Conservation (phyloP, 2,888 invertebrate species). For the Plusia festucae region DNA sequence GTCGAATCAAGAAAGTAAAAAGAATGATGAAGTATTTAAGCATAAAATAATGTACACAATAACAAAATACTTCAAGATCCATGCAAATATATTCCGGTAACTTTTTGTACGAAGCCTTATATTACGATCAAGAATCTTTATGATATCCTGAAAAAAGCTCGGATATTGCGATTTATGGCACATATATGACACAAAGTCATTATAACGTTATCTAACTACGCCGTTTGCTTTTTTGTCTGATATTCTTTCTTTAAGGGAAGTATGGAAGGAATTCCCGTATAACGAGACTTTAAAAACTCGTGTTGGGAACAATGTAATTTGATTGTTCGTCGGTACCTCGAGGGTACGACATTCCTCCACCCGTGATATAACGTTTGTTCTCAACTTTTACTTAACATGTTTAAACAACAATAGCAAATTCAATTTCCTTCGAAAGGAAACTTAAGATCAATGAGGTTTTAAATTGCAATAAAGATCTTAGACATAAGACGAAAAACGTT, state of each 20-base stretch:
- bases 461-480: slow-evolving; percentile 6
- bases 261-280: slow-evolving; percentile 47
- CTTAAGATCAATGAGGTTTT: slow-evolving; percentile 8
- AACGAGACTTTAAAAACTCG: slow-evolving; percentile 56
- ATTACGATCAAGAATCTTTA: slow-evolving; percentile 4
- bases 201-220: slow-evolving; percentile 25
- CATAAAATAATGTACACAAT: not conserved
- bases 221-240: slow-evolving; percentile 17
- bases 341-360: slow-evolving; percentile 53
- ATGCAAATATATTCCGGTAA: slow-evolving; percentile 1
- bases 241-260: slow-evolving; percentile 29
- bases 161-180: not conserved
- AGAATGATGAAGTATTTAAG: not conserved
- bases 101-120: not conserved
- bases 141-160: not conserved
- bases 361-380: slow-evolving; percentile 51
- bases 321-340: slow-evolving; percentile 48
- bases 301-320: slow-evolving; percentile 63
- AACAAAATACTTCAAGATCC: not conserved
- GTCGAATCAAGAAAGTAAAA: slow-evolving; percentile 11
- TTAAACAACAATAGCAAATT: slow-evolving; percentile 35
- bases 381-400: slow-evolving; percentile 44
- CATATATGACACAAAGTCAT: slow-evolving; percentile 22
- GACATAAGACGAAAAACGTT: not conserved
- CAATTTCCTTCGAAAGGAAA: slow-evolving; percentile 24